A percentile compares a stretch with the other conserved stretches of the same genome.
These are phyloP conservation scores for Rhinopomastus cyanomelas DNA, from an alignment of 2,113 vertebrate species.

Conservation along the genomic window DNA sequence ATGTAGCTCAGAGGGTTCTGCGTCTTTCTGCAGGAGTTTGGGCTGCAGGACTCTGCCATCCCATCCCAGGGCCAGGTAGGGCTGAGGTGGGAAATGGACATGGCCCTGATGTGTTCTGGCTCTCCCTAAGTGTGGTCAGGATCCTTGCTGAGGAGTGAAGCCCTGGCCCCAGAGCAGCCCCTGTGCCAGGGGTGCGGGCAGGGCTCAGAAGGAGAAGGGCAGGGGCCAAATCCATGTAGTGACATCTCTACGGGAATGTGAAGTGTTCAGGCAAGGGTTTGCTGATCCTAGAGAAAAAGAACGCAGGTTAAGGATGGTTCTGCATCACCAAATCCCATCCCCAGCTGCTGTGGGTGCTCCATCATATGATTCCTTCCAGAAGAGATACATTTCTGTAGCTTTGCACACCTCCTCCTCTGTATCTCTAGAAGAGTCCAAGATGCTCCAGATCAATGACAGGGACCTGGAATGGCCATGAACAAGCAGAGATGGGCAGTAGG, in stretches of 20 bases:
- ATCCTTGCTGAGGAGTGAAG: neutral
- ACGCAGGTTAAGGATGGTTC: neutral
- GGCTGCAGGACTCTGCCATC: neutral
- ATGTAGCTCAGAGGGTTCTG: fast-evolving
- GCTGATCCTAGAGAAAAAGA: neutral
- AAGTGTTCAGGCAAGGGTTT: neutral
- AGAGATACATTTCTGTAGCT: neutral
- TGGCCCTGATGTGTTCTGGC: neutral
- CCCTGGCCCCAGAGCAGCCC: neutral
- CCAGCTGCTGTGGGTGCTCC: neutral
- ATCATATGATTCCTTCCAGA: neutral
- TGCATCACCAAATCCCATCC: neutral
- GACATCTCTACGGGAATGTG: fast-evolving
- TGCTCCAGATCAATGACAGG: neutral
- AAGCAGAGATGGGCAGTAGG: too few species aligned
- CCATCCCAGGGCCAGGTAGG: neutral
- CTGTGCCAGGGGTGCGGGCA: neutral
- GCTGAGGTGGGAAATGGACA: neutral
- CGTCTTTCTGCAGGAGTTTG: neutral
- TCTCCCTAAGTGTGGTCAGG: fast-evolving
- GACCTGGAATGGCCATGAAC: neutral
- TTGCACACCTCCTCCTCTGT: neutral
- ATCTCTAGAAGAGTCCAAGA: neutral
- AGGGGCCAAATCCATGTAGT: fast-evolving
- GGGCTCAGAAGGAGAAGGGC: neutral